Evolutionary conservation across 2,797 vertebrate species (phyloP).

Genomic region (Malacoctenus gilli): DNA sequence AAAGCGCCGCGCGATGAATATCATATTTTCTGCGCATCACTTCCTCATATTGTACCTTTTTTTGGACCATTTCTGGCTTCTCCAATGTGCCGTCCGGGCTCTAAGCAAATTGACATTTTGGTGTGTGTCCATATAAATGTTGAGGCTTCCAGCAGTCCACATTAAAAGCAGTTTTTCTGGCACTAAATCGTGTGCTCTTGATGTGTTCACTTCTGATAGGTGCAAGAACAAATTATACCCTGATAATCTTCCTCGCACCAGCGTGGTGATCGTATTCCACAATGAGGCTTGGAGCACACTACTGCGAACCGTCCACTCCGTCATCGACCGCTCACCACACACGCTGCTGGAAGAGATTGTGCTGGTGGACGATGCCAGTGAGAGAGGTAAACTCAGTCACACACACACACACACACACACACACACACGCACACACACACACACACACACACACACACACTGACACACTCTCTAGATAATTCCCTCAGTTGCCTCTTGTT

Average conservation of each 20-base stretch:
- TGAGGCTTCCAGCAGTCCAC: background rate
- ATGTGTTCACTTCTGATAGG: constrained; percentile 68
- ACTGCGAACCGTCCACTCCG: constrained; percentile 94
- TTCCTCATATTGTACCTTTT: too few relatives aligned
- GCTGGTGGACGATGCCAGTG: constrained; percentile 96
- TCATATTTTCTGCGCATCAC: too few relatives aligned
- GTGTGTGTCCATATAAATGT: background rate
- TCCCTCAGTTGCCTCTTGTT: constrained; percentile 53
- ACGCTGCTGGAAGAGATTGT: constrained; percentile 95
- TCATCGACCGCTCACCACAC: constrained; percentile 93
- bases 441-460: constrained; percentile 48
- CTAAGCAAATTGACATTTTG: background rate
- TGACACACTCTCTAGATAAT: constrained; percentile 45
- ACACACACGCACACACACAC: constrained; percentile 77
- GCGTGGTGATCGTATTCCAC: constrained; percentile 98
- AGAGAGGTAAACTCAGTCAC: constrained; percentile 85
- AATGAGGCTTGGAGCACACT: constrained; percentile 98
- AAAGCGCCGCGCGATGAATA: too few relatives aligned
- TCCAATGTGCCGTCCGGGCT: too few relatives aligned
- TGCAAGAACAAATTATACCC: constrained; percentile 97
- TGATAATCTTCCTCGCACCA: constrained; percentile 94
- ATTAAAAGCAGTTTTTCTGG: background rate
- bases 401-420: constrained; percentile 29
- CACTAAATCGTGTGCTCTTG: background rate
- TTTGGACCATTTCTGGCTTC: too few relatives aligned